Evolutionary conservation across 1,140 invertebrate species (phyloP), one percentile per base, ranked within the genome.

Genomic region (Nautilus pompilius): DNA sequence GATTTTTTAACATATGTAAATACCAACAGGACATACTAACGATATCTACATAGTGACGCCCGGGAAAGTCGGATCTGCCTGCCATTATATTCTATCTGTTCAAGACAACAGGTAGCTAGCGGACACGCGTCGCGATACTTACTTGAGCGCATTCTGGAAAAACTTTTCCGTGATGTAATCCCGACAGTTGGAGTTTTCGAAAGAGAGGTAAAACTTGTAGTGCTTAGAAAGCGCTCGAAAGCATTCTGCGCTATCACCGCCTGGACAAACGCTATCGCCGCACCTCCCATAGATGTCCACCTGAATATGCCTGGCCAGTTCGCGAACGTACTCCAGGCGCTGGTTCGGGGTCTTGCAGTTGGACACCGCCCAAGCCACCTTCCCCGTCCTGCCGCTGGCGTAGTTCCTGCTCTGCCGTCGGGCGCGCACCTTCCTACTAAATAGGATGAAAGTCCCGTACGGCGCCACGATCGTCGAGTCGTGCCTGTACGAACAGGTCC

Each of bases 121-220:
- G n/a, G n/a, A n/a, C n/a, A n/a, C n/a, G n/a, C n/a, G n/a, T n/a
- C n/a, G n/a, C n/a, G n/a, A n/a, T 41, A 41, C 36, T 41, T 41
- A 41, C 36, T 41, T 8, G 8, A 41, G n/a, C n/a, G 36, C 36
- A 41, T 41, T 41, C 8, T 10, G 8, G 77, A 93, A 98, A 79
- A 96, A 93, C 79, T 99, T 99, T 79, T 98, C 96, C 0, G 95
- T 98, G 51, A 98, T 92, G 79, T 98, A 99, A 81, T 98, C 95
- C 55, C 88, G 87, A 80, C 96, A 99, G 73, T 98, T 95, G 0
- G 94, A 95, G 82, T 98, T 99, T 83, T 85, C 84, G 65, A 85
- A 84, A 6, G 83, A 62, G 6, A 86, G 58, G 62, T 85, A 85
- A 54, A 78, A 80, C 58, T 78, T 78, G 62, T 78, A 80, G 41